These are phyloP conservation scores for Takifugu flavidus DNA, from an alignment of 2,113 vertebrate species.

Conservation along the genomic window DNA sequence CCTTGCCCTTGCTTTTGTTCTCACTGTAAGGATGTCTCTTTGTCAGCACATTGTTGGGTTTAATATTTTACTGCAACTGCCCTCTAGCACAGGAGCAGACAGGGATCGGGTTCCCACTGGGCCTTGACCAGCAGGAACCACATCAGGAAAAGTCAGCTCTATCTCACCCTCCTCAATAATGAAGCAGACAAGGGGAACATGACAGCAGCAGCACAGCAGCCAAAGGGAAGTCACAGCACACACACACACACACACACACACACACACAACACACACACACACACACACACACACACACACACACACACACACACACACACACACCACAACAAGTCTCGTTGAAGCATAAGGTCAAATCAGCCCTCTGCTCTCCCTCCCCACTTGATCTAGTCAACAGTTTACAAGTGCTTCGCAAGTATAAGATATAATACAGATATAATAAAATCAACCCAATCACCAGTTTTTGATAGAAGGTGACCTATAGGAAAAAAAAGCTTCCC, in stretches of 20 bases:
- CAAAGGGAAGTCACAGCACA: background rate
- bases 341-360: background rate
- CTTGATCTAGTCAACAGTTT: background rate
- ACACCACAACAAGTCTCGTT: conserved; percentile 1
- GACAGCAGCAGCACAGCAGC: conserved; percentile 17
- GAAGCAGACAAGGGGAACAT: conserved; percentile 30
- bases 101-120: conserved; percentile 56
- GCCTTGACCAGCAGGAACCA: conserved; percentile 38
- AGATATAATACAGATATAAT: no score
- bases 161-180: conserved; percentile 46
- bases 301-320: no score
- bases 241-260: background rate
- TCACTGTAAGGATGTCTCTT: conserved; percentile 17
- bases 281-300: no score
- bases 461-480: conserved; percentile 1
- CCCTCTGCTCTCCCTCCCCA: conserved; percentile 13
- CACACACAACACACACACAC: no score
- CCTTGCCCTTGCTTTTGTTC: conserved; percentile 31
- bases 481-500: background rate
- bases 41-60: conserved; percentile 36
- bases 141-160: conserved; percentile 24
- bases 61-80: conserved; percentile 39
- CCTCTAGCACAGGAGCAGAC: conserved; percentile 19
- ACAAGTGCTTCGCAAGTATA: background rate
- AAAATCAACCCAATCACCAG: background rate